Conservation (phyloP, 2,888 invertebrate species). For the Elmis aenea region DNA sequence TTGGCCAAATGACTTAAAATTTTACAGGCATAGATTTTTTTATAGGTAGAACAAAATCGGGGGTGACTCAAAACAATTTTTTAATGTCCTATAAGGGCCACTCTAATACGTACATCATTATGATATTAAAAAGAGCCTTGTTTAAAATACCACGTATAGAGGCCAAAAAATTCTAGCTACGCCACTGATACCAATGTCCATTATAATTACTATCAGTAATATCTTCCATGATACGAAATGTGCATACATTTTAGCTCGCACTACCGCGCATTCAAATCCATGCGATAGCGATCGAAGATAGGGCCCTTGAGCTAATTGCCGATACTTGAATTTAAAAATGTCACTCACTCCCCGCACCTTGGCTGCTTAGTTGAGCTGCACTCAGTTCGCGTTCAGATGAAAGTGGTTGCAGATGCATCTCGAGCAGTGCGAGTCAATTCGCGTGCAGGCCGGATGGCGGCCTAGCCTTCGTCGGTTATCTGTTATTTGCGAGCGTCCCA, state of each 20-base stretch:
- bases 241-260: slow-evolving; percentile 6
- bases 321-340: slow-evolving; percentile 31
- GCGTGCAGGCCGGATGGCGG: slow-evolving; percentile 28
- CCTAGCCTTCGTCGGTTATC: slow-evolving; percentile 23
- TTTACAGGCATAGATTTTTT: too few relatives aligned
- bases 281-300: slow-evolving; percentile 33
- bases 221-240: too few relatives aligned
- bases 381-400: slow-evolving; percentile 28
- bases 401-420: slow-evolving; percentile 32
- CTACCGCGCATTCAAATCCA: slow-evolving; percentile 33
- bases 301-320: slow-evolving; percentile 31
- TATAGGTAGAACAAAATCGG: too few relatives aligned
- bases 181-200: too few relatives aligned
- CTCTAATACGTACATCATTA: too few relatives aligned
- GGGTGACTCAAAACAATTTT: too few relatives aligned
- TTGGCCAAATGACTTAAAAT: too few relatives aligned
- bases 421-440: slow-evolving; percentile 31
- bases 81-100: too few relatives aligned
- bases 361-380: slow-evolving; percentile 12
- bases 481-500: slow-evolving; percentile 22
- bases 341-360: slow-evolving; percentile 19
- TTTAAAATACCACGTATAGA: too few relatives aligned
- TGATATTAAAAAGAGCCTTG: too few relatives aligned
- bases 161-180: too few relatives aligned
- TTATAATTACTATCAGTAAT: too few relatives aligned